Evolutionary conservation across 2,113 vertebrate genomes (phyloP), one percentile per base, ranked within the genome.

Genomic region (Malurus elegans): DNA sequence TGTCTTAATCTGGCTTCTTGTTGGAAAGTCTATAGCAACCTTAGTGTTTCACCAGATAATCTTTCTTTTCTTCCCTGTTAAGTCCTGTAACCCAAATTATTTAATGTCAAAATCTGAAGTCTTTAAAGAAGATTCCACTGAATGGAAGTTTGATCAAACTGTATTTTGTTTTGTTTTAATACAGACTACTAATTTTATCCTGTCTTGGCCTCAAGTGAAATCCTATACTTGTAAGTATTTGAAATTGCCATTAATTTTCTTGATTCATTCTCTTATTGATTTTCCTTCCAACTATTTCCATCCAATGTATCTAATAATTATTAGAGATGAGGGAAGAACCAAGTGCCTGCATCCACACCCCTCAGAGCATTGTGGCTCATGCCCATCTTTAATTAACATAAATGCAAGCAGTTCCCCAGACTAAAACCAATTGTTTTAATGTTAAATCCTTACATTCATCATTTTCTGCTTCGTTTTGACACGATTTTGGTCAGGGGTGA

Each of bases 191-290:
- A 73, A 91, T 95, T 86, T 95, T 93, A 94, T 83, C 82, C 94
- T 90, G 85, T 90, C 75, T 83, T 42, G 29, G 51, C 76, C 74
- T 78, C 94, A 94, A 96, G 79, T 92, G 86, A 96, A 95, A 96
- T 94, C 92, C 90, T 95, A 88, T 94, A 90, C 48, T 42, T 45
- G 79, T 64, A 92, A 93, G 83, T 95, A 95, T 86, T 94, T 94
- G 90, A 96, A 96, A 93, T 88, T 81, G 75, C 82, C 82, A 95
- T 95, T 96, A 72, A 90, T 95, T 97, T 97, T 94, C 93, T 96
- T 95, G 95, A 95, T 93, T 97, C 94, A 96, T 95, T 95, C 57
- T 65, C 89, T 53, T 91, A 96, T 95, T 95, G 95, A 97, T 96
- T 96, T 97, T 87, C 94, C 92, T 90, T 88, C 93, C 36, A 86